Conservation (phyloP, 2,113 vertebrate species). For the Limnothrissa miodon region DNA sequence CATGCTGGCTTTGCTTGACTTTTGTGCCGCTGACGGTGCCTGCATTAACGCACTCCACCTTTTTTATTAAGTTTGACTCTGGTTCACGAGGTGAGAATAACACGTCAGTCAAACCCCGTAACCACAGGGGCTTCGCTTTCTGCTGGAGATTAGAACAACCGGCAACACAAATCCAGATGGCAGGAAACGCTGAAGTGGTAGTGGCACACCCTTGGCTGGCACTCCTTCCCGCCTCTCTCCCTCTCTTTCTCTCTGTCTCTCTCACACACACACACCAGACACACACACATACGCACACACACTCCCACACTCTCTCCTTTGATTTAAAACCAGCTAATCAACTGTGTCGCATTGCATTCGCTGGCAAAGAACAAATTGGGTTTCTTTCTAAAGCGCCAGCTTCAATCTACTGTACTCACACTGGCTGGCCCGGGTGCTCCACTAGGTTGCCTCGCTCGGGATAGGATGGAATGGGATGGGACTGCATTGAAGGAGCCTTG, state of each 20-base stretch:
- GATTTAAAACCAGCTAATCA: neutral
- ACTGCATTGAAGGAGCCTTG: neutral
- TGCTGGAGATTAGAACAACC: neutral
- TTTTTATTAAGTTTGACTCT: conserved; percentile 4
- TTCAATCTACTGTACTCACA: neutral
- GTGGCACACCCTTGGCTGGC: neutral
- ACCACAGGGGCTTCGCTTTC: neutral
- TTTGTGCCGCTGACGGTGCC: neutral
- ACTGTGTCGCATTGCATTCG: neutral
- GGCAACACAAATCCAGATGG: conserved; percentile 2
- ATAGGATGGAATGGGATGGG: neutral
- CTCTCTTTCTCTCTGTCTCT: neutral
- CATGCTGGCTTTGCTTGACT: conserved; percentile 5
- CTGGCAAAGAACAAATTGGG: neutral
- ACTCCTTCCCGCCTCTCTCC: neutral
- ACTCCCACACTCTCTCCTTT: neutral
- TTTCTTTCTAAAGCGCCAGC: neutral
- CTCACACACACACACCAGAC: neutral
- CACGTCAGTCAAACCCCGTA: neutral
- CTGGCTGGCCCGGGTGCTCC: neutral
- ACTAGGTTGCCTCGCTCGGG: neutral
- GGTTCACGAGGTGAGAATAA: neutral
- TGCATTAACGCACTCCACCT: neutral
- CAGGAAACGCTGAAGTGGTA: neutral
- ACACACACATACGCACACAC: neutral